Base-by-base conservation (phyloP, 2,888 invertebrate genomes). In the Diarsia mendica region DNA sequence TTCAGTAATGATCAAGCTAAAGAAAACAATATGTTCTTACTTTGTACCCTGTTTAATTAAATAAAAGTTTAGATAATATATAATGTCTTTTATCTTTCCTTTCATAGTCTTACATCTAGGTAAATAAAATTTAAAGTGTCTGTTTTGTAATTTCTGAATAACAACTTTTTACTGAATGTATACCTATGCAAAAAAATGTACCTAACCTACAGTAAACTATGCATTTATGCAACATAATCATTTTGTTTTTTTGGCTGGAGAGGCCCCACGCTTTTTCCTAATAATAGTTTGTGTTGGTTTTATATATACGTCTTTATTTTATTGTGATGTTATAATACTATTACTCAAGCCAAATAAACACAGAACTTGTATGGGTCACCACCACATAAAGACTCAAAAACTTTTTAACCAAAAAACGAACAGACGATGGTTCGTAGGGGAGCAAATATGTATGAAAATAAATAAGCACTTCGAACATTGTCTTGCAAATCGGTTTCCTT, bases 1-100 rank as follows among this genome's bases (percentile, higher is more conserved):
- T 87, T 84, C 84, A 83, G 79, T 84, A 85, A 87, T 80, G 77
- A 80, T 82, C 77, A 85, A 75, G 48, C 63, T 65, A 74, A 80
- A 85, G 53, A 79, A 82, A 83, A 76, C 63, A 39, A 39, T 39
- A 75, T 66, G 49, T 69, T 77, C 76, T 72, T 72, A 78, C 85
- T 88, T 88, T 90, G 89, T 89, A 88, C 86, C 87, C 87, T 88
- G 86, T 88, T 86, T 86, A 87, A 89, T 89, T 86, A 88, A 89
- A 91, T 89, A 90, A 91, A 90, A 80, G 83, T 84, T 79, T 87
- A 88, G 81, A 61, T 53, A 67, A 87, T 44, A 63, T 79, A 72
- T 72, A 74, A 80, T 73, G 65, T 58, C 72, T 71, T 67, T 72
- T 70, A 77, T 78, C 71, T 74, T 74, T 79, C 83, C n/a, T 68